Evolutionary conservation across 2,113 vertebrate genomes (phyloP), one percentile per base, ranked within the genome.

Genomic region (Chlamydotis undulata): DNA sequence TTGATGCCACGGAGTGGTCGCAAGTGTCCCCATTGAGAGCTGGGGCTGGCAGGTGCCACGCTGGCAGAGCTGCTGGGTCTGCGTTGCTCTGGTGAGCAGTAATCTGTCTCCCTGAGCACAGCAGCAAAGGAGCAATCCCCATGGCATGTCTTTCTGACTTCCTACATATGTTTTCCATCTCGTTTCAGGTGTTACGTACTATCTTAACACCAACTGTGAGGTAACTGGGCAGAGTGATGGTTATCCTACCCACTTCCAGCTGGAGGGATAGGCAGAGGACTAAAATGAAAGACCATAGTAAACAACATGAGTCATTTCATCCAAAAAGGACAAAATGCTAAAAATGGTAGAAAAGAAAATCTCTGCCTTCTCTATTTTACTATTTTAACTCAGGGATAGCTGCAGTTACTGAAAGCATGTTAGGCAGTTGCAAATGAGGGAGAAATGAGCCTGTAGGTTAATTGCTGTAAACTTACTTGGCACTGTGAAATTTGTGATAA

Each of bases 281-380:
- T 64, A 45, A 75, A 90, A 71, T 29, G 73, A 92, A 91, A 93
- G 88, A 56, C 80, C 2, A 0, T 94, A 94, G 96, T 93, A 93
- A 96, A 96, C 50, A 93, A 12, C 31, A 19, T 95, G 95, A 96
- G 56, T 96, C 73, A 86, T 89, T 87, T 84, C 12, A 78, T 89
- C 88, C 60, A 68, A 76, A 95, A 93, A 64, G 37, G 53, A 90
- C 43, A 87, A 91, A 96, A 71, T 0, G 3, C 86, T 95, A 87
- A 93, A 94, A 96, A 55, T 12, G 12, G 53, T 60, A 87, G 26
- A 57, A 50, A 69, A 69, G 75, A 93, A 88, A 94, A 81, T 92
- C 55, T 81, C 56, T 57, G 52, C 49, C n/a, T 78, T 86, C 68
- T 71, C 78, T 75, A 37, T 94, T 88, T 78, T 59, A 41, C 70